Percentiles rank a stretch among this genome's conserved stretches.
These are phyloP conservation scores for Neoascia interrupta DNA, from an alignment of 2,888 invertebrate genomes.

Conservation along the genomic window DNA sequence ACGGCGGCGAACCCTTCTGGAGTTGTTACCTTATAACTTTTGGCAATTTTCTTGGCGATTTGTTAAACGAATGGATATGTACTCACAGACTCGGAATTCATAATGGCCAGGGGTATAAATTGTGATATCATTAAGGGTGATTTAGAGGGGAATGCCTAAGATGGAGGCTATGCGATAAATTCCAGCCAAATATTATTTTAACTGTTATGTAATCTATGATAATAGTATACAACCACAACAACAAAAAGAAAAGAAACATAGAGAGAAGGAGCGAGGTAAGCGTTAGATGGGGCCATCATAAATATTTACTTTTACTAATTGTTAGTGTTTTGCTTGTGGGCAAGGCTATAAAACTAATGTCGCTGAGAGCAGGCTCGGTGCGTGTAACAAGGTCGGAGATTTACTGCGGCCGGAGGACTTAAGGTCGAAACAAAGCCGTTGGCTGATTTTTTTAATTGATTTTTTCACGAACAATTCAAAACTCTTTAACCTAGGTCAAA, in stretches of 20 bases:
- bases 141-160: slow-evolving; percentile 47
- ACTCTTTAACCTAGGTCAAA: too few relatives aligned
- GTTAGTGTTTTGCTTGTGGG: slow-evolving; percentile 7
- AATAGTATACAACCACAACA: slow-evolving; percentile 19
- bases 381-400: too few relatives aligned
- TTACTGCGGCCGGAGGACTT: too few relatives aligned
- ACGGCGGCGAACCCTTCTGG: slow-evolving; percentile 33
- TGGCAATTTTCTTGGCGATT: slow-evolving; percentile 59
- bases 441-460: too few relatives aligned
- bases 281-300: too few relatives aligned
- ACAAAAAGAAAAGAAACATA: background rate
- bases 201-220: slow-evolving; percentile 54
- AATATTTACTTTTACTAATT: slow-evolving; percentile 47
- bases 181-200: slow-evolving; percentile 56
- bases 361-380: background rate
- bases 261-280: too few relatives aligned
- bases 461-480: too few relatives aligned
- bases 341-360: slow-evolving; percentile 11
- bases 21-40: slow-evolving; percentile 47
- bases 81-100: slow-evolving; percentile 47
- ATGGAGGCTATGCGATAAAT: slow-evolving; percentile 58
- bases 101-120: slow-evolving; percentile 61
- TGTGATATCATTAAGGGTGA: slow-evolving; percentile 65
- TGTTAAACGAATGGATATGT: slow-evolving; percentile 59
- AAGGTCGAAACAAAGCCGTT: too few relatives aligned